These are phyloP conservation scores for Datnioides undecimradiatus DNA, from an alignment of 2,113 vertebrate species.

Conservation along the genomic window DNA sequence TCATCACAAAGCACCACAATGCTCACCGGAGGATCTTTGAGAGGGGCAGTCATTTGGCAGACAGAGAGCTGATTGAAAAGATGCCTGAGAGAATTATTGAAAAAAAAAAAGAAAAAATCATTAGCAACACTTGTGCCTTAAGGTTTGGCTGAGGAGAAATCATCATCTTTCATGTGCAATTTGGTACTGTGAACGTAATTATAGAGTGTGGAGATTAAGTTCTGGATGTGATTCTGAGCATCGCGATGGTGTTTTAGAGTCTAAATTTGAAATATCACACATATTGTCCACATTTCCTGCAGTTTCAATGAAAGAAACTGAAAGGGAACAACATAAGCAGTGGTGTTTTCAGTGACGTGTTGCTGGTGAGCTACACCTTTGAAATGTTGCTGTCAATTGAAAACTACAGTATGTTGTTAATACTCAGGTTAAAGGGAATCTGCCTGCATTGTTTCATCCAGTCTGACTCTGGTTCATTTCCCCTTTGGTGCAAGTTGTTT, in stretches of 20 bases:
- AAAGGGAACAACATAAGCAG: neutral
- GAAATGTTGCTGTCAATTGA: neutral
- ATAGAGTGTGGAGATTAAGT: conserved; percentile 27
- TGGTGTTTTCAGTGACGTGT: neutral
- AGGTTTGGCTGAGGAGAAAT: conserved; percentile 48
- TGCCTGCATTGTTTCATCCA: neutral
- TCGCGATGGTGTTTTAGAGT: neutral
- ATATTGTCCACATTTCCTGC: neutral
- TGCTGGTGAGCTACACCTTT: neutral
- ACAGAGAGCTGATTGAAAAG: conserved; percentile 68
- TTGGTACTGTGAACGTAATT: conserved; percentile 49
- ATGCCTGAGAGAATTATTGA: conserved; percentile 64
- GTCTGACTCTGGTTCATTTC: neutral
- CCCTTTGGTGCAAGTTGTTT: neutral
- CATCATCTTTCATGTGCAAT: conserved; percentile 46
- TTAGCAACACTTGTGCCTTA: conserved; percentile 45
- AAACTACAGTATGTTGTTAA: neutral
- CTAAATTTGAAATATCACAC: neutral
- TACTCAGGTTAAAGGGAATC: too few species aligned
- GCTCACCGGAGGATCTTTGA: conserved; percentile 57
- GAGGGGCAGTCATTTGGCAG: conserved; percentile 53
- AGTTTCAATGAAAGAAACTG: neutral
- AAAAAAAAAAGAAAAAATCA: conserved; percentile 28
- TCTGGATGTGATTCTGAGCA: conserved; percentile 13
- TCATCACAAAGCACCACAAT: conserved; percentile 51